A percentile compares a stretch with the other conserved stretches of the same genome.
Conservation (phyloP, 2,888 invertebrate species). For the Dysmachus trigonus region DNA sequence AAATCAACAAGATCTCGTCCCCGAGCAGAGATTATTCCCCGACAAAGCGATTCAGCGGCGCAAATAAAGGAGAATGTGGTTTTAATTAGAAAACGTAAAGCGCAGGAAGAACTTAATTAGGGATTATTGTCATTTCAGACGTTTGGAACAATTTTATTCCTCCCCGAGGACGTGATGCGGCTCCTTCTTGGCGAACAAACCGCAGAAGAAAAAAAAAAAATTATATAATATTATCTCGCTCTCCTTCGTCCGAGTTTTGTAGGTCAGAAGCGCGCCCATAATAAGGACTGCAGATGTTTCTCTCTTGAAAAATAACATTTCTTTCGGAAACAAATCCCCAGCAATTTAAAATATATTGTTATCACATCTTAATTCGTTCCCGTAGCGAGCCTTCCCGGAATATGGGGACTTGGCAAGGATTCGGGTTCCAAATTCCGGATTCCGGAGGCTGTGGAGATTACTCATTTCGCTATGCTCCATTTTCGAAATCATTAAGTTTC, state of each 20-base stretch:
- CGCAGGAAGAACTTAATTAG: slow-evolving; percentile 27
- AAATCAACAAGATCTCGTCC: slow-evolving; percentile 31
- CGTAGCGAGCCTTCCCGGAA: neutral
- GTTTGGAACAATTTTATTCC: slow-evolving; percentile 9
- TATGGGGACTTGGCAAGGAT: neutral
- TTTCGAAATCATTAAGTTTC: neutral
- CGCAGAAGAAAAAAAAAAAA: neutral
- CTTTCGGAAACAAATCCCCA: neutral
- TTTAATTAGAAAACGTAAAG: slow-evolving; percentile 34
- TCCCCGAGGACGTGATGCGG: neutral
- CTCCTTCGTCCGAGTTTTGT: neutral
- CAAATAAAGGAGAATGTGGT: slow-evolving; percentile 24
- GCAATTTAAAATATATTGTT: neutral
- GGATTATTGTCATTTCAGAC: slow-evolving; percentile 29
- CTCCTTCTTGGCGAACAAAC: neutral
- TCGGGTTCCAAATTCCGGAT: neutral
- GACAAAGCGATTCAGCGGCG: neutral
- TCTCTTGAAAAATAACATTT: neutral
- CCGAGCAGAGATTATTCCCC: slow-evolving; percentile 9
- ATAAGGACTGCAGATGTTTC: neutral
- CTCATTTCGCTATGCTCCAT: neutral
- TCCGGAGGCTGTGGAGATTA: neutral
- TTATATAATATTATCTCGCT: neutral
- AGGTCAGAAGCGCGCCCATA: neutral
- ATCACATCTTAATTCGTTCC: neutral